phyloP scores from a whole-genome alignment of 2,888 invertebrate genomes.

The Lysandra coridon region DNA sequence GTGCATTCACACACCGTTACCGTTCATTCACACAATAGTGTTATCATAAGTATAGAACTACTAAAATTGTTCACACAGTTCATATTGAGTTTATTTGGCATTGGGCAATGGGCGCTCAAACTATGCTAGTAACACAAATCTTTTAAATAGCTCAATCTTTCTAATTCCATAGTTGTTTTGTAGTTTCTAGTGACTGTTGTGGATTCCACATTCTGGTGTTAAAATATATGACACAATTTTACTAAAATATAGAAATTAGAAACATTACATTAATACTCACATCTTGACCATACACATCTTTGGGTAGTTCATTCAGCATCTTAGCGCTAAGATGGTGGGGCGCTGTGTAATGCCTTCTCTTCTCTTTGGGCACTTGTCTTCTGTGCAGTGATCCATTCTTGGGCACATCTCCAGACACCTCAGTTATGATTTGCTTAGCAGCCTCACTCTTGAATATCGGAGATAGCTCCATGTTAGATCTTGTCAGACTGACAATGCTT shows the following conservation, averaged over 20 bases:
- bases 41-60: too few relatives aligned
- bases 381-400: constrained; percentile 81
- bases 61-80: too few relatives aligned
- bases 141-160: too few relatives aligned
- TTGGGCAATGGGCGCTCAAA: too few relatives aligned
- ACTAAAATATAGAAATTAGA: background rate
- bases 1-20: too few relatives aligned
- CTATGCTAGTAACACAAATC: too few relatives aligned
- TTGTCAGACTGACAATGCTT: constrained; percentile 68
- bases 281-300: constrained; percentile 68
- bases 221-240: too few relatives aligned
- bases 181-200: too few relatives aligned
- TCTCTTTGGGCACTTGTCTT: constrained; percentile 89
- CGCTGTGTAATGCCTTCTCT: constrained; percentile 93
- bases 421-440: constrained; percentile 91
- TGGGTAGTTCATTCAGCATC: constrained; percentile 81
- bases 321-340: constrained; percentile 85
- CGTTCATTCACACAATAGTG: too few relatives aligned
- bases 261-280: constrained; percentile 53
- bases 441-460: constrained; percentile 93
- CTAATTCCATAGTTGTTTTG: too few relatives aligned
- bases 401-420: constrained; percentile 83
- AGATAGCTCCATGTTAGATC: constrained; percentile 82
- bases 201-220: too few relatives aligned
- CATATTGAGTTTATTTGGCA: too few relatives aligned